Conservation (phyloP, 1,140 invertebrate genomes). For the Eufriesea mexicana region DNA sequence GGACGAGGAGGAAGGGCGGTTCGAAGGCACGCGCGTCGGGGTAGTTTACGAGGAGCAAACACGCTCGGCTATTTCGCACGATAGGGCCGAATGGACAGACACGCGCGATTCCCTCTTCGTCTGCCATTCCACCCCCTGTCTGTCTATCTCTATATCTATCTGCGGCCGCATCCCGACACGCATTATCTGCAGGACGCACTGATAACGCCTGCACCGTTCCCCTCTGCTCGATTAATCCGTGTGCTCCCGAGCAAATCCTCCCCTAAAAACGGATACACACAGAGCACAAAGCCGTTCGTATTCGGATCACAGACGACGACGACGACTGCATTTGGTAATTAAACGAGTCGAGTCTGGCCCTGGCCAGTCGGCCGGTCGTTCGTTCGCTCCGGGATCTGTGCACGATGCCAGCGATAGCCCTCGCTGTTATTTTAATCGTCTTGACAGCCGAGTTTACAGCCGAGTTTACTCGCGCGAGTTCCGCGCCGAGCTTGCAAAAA, state of each 20-base stretch:
- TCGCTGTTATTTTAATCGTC: conserved; percentile 56
- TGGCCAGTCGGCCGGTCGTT: neutral
- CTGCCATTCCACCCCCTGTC: neutral
- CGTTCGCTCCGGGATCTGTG: conserved; percentile 7
- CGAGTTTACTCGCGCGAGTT: neutral
- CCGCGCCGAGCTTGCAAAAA: neutral
- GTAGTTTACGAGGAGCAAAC: conserved; percentile 69
- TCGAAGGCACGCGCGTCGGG: conserved; percentile 54
- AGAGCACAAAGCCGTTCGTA: conserved; percentile 36
- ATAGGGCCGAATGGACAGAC: conserved; percentile 55
- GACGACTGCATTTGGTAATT: conserved; percentile 63
- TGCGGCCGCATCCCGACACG: conserved; percentile 61
- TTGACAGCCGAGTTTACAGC: conserved; percentile 47
- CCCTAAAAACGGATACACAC: conserved; percentile 61
- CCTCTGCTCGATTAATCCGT: conserved; percentile 61
- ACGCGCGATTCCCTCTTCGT: conserved; percentile 41
- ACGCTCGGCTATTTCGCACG: conserved; percentile 61
- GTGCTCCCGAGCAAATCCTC: conserved; percentile 58
- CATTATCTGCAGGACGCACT: conserved; percentile 65
- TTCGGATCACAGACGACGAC: conserved; percentile 46
- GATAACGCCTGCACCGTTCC: conserved; percentile 58
- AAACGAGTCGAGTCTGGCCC: conserved; percentile 51
- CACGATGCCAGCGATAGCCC: conserved; percentile 28
- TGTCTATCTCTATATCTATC: conserved; percentile 43
- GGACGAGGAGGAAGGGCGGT: neutral